Percentiles rank a stretch among this genome's conserved stretches.
phyloP scores from a whole-genome alignment of 2,888 invertebrate genomes.

The Nephrocerus scutellatus region DNA sequence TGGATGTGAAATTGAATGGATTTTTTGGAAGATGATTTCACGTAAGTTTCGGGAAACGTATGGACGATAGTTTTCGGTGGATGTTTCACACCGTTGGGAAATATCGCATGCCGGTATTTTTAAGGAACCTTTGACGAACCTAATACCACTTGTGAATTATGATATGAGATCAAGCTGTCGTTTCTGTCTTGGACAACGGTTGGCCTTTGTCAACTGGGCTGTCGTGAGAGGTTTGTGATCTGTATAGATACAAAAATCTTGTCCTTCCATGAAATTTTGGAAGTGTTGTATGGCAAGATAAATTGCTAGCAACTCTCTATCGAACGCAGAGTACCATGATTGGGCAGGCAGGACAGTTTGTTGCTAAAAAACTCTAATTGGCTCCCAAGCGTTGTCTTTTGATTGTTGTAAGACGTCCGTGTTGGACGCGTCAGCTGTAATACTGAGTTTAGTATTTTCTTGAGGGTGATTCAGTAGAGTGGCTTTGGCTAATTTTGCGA shows the following conservation, averaged over 20 bases:
- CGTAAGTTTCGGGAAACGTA: constrained; percentile 1
- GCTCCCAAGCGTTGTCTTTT: background rate
- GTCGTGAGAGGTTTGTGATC: constrained; percentile 34
- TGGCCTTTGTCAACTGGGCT: constrained; percentile 29
- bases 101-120: constrained; percentile 6
- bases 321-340: constrained; percentile 2
- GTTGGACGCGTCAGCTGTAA: too few species aligned
- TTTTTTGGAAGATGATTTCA: constrained; percentile 1
- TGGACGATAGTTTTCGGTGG: constrained; percentile 3
- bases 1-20: too few species aligned
- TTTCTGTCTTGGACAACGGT: constrained; percentile 34
- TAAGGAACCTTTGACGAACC: constrained; percentile 4
- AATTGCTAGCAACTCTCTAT: too few species aligned
- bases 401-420: too few species aligned
- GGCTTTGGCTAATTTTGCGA: background rate
- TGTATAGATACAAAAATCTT: constrained; percentile 20
- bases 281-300: too few species aligned
- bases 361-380: constrained; percentile 9
- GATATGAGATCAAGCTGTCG: constrained; percentile 29
- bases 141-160: constrained; percentile 11
- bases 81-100: constrained; percentile 9
- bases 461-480: constrained; percentile 1
- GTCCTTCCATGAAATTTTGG: constrained; percentile 37
- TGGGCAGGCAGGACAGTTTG: constrained; percentile 7
- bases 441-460: too few species aligned